These are phyloP conservation scores for Manacus vitellinus DNA, from an alignment of 2,113 vertebrate genomes.

Conservation along the genomic window DNA sequence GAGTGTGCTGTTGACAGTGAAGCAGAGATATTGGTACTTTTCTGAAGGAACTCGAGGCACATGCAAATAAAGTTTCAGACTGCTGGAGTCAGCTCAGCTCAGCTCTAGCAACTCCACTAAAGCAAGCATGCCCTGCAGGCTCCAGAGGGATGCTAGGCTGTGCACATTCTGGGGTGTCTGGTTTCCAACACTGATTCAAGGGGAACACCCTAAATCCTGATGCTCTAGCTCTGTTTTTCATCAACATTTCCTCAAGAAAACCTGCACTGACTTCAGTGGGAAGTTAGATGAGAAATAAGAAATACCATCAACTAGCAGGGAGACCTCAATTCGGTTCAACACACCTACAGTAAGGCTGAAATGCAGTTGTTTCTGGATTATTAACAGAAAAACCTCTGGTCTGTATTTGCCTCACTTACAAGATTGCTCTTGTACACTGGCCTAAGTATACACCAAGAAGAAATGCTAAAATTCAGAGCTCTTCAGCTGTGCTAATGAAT, in stretches of 20 bases:
- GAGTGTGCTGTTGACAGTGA: background rate
- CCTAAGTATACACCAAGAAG: background rate
- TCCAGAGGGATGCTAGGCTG: background rate
- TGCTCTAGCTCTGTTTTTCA: background rate
- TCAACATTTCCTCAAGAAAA: background rate
- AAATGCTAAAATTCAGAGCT: background rate
- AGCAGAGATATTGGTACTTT: background rate
- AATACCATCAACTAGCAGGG: background rate
- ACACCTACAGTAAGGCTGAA: background rate
- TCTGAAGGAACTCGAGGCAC: background rate
- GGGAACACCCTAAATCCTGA: background rate
- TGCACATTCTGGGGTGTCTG: background rate
- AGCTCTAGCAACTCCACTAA: background rate
- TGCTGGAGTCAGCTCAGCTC: background rate
- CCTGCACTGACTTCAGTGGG: background rate
- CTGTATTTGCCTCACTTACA: background rate
- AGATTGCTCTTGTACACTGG: background rate
- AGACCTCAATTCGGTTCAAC: background rate
- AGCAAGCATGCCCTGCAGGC: background rate
- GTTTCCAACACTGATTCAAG: conserved; percentile 12
- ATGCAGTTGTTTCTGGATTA: background rate
- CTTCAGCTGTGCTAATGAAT: background rate
- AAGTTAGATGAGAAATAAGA: background rate
- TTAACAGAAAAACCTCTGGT: background rate
- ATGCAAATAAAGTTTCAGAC: conserved; percentile 4